Evolutionary conservation across 2,113 vertebrate genomes (phyloP).

Genomic region (Eretmochelys imbricata): DNA sequence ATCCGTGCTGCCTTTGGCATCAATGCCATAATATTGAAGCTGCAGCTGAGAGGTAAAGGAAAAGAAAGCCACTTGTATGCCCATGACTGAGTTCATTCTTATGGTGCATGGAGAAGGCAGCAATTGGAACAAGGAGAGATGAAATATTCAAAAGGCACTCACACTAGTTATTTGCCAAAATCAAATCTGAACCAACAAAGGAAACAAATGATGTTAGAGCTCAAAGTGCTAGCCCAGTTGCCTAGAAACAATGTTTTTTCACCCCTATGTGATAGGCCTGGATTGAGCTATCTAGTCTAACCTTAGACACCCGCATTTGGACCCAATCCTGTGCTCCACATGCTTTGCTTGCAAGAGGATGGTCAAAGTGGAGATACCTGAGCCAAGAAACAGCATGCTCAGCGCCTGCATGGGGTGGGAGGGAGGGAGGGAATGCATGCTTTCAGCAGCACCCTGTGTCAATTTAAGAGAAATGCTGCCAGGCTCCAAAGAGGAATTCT

Average conservation of each 20-base stretch:
- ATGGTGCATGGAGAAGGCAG: not conserved
- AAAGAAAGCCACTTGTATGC: not conserved
- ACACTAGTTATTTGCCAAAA: not conserved
- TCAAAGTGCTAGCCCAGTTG: not conserved
- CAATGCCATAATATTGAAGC: not conserved
- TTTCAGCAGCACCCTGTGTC: accelerated
- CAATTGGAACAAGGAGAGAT: not conserved
- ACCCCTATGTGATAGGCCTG: not conserved
- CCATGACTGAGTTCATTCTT: slow-evolving; percentile 25
- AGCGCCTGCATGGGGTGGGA: not conserved
- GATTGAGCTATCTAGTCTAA: not conserved
- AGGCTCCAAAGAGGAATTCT: not conserved
- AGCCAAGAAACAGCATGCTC: not conserved
- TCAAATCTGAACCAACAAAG: not conserved
- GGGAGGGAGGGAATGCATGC: not conserved
- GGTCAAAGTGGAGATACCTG: not conserved
- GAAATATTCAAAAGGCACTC: not conserved
- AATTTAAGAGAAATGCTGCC: not conserved
- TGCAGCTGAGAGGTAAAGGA: not conserved
- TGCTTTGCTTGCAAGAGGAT: not conserved
- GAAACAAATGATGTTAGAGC: not conserved
- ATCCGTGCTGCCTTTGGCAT: slow-evolving; percentile 16
- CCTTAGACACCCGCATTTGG: not conserved
- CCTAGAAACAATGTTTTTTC: not conserved
- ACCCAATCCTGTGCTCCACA: not conserved